Base-by-base conservation (phyloP, 2,113 vertebrate species). In the Rhabdornis inornatus region DNA sequence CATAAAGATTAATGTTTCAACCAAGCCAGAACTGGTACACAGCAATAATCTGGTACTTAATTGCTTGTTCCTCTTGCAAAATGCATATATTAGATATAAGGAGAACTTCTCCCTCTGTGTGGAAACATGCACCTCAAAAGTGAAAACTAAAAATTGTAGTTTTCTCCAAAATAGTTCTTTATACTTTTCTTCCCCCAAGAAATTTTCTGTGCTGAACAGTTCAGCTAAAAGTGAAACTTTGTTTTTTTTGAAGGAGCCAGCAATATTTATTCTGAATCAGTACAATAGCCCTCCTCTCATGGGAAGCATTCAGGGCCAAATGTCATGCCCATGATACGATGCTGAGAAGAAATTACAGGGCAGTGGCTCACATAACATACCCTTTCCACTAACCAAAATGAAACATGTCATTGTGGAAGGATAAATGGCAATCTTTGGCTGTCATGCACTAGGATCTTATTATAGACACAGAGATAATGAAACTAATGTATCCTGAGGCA, bases 401-500 rank as follows among this genome's bases (percentile, higher is more conserved):
- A 92, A 93, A 87, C 75, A 22, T 91, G 92, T 94, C 87, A 89
- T 56, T 87, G 90, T 92, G 79, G 79, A 94, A 96, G 92, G 83
- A 96, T 96, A 94, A 95, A 96, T 86, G 93, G 80, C 93, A 90
- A 92, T 96, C 79, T 94, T 94, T 40, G 47, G 56, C 93, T 96
- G 87, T 92, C 90, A 86, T 90, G 91, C 27, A 20, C 68, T 68
- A 68, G 64, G 88, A 86, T 96, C 95, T 86, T 96, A 96, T 96
- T 96, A 93, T 92, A 97, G 93, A 86, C 64, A 90, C 68, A 92
- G 87, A 95, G 91, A 96, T 93, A 97, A 96, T 96, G 95, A 96
- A 97, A 96, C 93, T 96, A 96, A 97, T 95, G 94, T 96, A 96
- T 94, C 93, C 90, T 45, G 82, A 94, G 90, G 95, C 90, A 92